Base-by-base conservation (phyloP, 2,888 invertebrate genomes). In the Xanthia togata region DNA sequence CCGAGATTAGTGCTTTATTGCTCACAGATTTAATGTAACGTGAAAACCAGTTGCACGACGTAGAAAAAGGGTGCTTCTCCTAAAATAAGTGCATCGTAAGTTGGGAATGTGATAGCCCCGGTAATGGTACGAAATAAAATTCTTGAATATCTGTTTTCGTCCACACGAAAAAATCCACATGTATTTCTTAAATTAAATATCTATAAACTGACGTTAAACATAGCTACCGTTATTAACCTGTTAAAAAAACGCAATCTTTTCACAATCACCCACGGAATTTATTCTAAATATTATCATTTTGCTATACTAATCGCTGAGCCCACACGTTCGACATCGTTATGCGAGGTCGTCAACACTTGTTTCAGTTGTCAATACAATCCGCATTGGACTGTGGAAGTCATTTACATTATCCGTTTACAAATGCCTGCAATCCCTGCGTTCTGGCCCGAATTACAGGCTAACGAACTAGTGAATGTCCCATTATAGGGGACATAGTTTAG, bases 331-430 rank as follows among this genome's bases (percentile, higher is more conserved):
- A 65, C 70, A 71, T 59, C 70, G 53, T 70, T 63, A 69, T 31
- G 26, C 55, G 50, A 77, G 73, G 67, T 71, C 71, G 70, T 78
- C 44, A 78, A 55, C 71, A 70, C 73, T 73, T 69, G 70, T 77
- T 69, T 50, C 47, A 50, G 44, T 47, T 69, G 86, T 83, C 86
- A 83, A 74, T 78, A 70, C 79, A 78, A 74, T 67, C 26, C 55
- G 60, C 64, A 77, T 6, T 68, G 50, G 60, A 47, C 55, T 64
- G 26, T 73, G 83, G 55, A 67, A 82, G 79, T 83, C 83, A 50
- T 71, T 78, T 74, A 74, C 83, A 83, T 83, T 82, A 86, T 63
- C 79, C 41, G 65, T 26, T 82, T 69, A 38, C 78, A 71, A 83
- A 83, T 83, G 79, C 35, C 59, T 50, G 47, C 69, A 71, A 78